Conservation (phyloP, 2,113 vertebrate genomes). For the Hyperopisus bebe region DNA sequence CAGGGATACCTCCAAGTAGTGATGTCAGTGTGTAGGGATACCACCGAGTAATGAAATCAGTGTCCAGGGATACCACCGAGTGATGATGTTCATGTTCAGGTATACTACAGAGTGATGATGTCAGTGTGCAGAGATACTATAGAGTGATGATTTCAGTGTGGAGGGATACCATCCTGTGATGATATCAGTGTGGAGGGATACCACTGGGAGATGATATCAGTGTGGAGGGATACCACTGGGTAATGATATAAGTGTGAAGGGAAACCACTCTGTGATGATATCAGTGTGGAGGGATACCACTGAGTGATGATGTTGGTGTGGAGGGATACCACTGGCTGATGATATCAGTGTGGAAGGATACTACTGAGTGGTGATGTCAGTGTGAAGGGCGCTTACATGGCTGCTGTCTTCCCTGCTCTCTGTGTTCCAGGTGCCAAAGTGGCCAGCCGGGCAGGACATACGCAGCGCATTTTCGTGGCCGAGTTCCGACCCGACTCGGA, state of each 20-base stretch:
- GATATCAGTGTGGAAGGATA: not conserved
- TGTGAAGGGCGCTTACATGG: not conserved
- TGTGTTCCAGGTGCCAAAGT: conserved; percentile 79
- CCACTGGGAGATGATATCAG: not conserved
- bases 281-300: not conserved
- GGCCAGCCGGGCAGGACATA: conserved; percentile 82
- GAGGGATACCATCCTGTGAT: not conserved
- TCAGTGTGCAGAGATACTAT: not conserved
- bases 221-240: not conserved
- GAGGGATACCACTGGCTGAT: not conserved
- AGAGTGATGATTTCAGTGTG: too few relatives aligned
- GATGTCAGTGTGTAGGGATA: not conserved
- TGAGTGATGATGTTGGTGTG: not conserved
- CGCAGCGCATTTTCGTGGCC: conserved; percentile 92
- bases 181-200: not conserved
- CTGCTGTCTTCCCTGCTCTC: not conserved
- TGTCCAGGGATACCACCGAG: not conserved
- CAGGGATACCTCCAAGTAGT: not conserved
- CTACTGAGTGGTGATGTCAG: not conserved
- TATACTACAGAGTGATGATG: too few relatives aligned
- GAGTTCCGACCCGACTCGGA: conserved; percentile 97
- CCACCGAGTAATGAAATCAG: not conserved
- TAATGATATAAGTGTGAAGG: not conserved
- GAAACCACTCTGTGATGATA: not conserved
- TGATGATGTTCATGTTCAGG: not conserved